Percentiles rank a stretch among this genome's conserved stretches.
These are phyloP conservation scores for Drepanosiphum platanoidis DNA, from an alignment of 2,888 invertebrate genomes.

Conservation along the genomic window DNA sequence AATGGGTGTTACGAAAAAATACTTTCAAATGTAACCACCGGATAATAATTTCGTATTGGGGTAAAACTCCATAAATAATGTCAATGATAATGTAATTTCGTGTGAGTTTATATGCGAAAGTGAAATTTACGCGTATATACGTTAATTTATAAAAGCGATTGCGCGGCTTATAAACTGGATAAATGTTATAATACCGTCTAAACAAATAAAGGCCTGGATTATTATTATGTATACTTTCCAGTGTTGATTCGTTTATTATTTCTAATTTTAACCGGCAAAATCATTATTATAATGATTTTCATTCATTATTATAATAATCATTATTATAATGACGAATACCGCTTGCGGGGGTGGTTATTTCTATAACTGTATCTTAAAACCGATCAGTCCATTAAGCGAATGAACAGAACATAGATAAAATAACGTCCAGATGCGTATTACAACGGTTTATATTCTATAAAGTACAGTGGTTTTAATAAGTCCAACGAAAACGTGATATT, in stretches of 20 bases:
- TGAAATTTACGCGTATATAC: not conserved
- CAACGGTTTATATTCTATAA: not conserved
- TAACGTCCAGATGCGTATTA: not conserved
- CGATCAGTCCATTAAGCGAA: not conserved
- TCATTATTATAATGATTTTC: no score
- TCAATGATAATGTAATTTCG: constrained; percentile 28
- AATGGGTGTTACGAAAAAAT: constrained; percentile 35
- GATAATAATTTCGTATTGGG: constrained; percentile 12
- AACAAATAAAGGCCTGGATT: not conserved
- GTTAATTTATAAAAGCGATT: constrained; percentile 12
- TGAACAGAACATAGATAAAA: not conserved
- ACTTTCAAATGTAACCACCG: constrained; percentile 12
- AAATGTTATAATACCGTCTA: not conserved
- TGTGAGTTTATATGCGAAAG: not conserved
- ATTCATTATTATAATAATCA: no score
- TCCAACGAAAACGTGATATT: no score
- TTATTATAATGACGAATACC: not conserved
- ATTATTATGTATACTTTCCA: not conserved
- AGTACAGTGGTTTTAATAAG: not conserved
- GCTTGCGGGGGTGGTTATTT: not conserved
- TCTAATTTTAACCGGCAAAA: not conserved
- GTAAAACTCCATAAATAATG: constrained; percentile 49
- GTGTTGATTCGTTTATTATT: constrained; percentile 11
- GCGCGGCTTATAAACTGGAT: not conserved
- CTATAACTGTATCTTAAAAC: not conserved